Percentiles rank a stretch among this genome's conserved stretches.
These are phyloP conservation scores for Aethina tumida DNA, from an alignment of 1,140 invertebrate genomes.

Conservation along the genomic window DNA sequence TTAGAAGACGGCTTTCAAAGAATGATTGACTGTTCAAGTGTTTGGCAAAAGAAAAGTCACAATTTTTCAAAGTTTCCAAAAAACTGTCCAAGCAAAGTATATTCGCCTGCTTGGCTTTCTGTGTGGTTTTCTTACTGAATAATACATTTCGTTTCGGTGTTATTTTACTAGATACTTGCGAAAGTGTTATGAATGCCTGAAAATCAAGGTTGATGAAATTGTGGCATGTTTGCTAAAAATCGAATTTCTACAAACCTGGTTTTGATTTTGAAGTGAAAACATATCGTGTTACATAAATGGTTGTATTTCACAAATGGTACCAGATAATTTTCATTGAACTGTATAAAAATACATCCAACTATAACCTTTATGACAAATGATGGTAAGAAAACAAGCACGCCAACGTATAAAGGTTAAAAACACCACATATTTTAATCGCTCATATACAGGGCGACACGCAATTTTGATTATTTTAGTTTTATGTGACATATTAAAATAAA, in stretches of 20 bases:
- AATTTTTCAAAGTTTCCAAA: slow-evolving; percentile 30
- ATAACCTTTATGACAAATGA: slow-evolving; percentile 9
- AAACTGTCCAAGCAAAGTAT: slow-evolving; percentile 33
- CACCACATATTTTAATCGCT: too few relatives aligned
- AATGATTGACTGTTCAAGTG: slow-evolving; percentile 25
- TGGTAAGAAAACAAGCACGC: too few relatives aligned
- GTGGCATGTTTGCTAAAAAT: not conserved
- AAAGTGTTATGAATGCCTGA: slow-evolving; percentile 31
- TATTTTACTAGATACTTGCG: slow-evolving; percentile 31
- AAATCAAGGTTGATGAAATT: slow-evolving; percentile 10
- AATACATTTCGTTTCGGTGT: slow-evolving; percentile 30
- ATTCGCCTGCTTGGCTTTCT: slow-evolving; percentile 17
- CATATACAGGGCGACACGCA: too few relatives aligned
- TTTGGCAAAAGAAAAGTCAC: slow-evolving; percentile 29
- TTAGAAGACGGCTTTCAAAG: slow-evolving; percentile 25
- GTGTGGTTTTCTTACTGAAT: slow-evolving; percentile 27
- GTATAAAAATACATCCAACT: too few relatives aligned
- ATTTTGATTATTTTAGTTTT: too few relatives aligned
- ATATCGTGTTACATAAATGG: slow-evolving; percentile 21
- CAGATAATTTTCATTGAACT: slow-evolving; percentile 11
- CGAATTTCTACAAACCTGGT: slow-evolving; percentile 28
- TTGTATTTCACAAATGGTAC: slow-evolving; percentile 11
- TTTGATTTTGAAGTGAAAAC: slow-evolving; percentile 36
- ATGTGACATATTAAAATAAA: too few relatives aligned
- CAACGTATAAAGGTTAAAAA: too few relatives aligned